Evolutionary conservation across 2,797 vertebrate species (phyloP).

Genomic region (Prionace glauca): DNA sequence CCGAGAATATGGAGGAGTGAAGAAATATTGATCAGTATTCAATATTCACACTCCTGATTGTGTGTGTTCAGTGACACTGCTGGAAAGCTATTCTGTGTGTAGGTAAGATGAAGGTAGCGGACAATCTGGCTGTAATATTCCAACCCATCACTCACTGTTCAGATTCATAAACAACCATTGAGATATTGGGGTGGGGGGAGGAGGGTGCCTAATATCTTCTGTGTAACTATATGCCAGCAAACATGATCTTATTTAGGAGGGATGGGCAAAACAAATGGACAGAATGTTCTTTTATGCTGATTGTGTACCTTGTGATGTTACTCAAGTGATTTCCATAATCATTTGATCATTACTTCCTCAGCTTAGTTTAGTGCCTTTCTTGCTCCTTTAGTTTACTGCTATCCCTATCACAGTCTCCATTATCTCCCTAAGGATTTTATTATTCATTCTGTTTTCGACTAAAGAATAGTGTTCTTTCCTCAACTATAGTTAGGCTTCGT

Average conservation of each 20-base stretch:
- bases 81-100: not conserved
- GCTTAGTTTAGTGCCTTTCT: not conserved
- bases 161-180: not conserved
- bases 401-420: not conserved
- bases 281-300: not conserved
- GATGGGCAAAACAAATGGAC: not conserved
- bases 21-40: not conserved
- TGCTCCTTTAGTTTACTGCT: not conserved
- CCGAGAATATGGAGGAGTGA: not conserved
- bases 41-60: not conserved
- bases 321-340: not conserved
- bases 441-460: not conserved
- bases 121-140: not conserved
- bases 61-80: not conserved
- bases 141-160: not conserved
- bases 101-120: not conserved
- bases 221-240: not conserved
- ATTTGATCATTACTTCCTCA: not conserved
- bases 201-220: too few species aligned
- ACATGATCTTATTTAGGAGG: not conserved
- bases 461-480: too few species aligned
- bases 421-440: not conserved
- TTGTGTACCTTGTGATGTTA: not conserved
- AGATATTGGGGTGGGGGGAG: not conserved
- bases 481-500: too few species aligned